A percentile compares a stretch with the other conserved stretches of the same genome.
Conservation (phyloP, 2,888 invertebrate species). For the Pelosia muscerda region DNA sequence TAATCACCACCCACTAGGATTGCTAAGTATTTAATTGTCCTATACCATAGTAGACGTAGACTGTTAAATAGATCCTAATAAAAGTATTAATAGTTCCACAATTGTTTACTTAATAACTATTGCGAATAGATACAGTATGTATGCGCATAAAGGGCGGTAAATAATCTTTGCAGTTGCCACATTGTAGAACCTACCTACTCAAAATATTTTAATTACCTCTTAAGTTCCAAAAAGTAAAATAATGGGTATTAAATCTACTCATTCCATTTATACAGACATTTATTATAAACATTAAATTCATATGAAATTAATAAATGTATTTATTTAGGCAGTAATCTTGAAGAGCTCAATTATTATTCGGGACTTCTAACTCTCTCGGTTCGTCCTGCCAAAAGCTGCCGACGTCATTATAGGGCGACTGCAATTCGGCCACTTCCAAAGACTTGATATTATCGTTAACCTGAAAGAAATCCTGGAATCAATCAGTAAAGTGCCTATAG, state of each 20-base stretch:
- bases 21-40: no score
- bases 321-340: neutral
- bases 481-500: no score
- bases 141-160: no score
- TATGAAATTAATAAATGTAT: neutral
- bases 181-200: neutral
- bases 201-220: neutral
- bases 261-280: slow-evolving; percentile 5
- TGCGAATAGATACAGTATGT: no score
- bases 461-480: slow-evolving; percentile 11
- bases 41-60: no score
- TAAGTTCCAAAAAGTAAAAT: neutral
- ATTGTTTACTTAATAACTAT: no score
- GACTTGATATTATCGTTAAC: slow-evolving; percentile 32
- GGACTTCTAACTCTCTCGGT: slow-evolving; percentile 15
- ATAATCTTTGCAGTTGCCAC: no score
- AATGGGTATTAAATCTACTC: neutral
- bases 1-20: no score
- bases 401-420: slow-evolving; percentile 74
- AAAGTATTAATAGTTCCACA: no score
- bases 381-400: slow-evolving; percentile 67
- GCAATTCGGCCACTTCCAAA: slow-evolving; percentile 67
- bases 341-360: slow-evolving; percentile 2
- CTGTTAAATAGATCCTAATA: no score
- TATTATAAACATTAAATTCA: slow-evolving; percentile 1